Evolutionary conservation across 2,113 vertebrate species (phyloP).

Genomic region (Collichthys lucidus): DNA sequence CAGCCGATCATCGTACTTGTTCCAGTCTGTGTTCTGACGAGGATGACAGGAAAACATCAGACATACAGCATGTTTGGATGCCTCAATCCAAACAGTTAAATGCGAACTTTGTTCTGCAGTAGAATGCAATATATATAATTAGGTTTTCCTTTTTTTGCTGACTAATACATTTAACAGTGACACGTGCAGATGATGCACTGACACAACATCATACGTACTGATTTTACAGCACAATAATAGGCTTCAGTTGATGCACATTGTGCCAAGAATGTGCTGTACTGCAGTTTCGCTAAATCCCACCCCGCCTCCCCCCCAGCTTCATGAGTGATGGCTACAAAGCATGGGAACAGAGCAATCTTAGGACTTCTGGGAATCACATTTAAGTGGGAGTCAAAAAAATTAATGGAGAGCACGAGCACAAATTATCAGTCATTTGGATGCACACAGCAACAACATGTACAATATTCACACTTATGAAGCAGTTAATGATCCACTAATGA

Average conservation of each 20-base stretch:
- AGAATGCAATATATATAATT: background rate
- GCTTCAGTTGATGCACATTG: conserved; percentile 8
- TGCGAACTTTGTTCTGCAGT: background rate
- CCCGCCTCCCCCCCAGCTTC: too few relatives aligned
- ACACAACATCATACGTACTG: conserved; percentile 5
- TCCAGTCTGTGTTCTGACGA: conserved; percentile 93
- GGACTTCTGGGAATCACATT: conserved; percentile 16
- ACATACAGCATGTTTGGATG: conserved; percentile 10
- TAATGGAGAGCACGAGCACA: background rate
- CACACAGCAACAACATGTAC: background rate
- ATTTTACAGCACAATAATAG: conserved; percentile 22
- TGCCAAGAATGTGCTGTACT: conserved; percentile 56
- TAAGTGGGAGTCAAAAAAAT: background rate
- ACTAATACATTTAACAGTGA: background rate
- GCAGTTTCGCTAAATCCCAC: conserved; percentile 9
- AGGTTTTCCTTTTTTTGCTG: background rate
- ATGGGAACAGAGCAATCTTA: conserved; percentile 39
- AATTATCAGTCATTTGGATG: background rate
- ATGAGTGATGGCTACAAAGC: conserved; percentile 53
- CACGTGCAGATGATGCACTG: background rate
- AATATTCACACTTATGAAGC: background rate
- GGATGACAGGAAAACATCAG: conserved; percentile 32
- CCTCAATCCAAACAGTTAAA: background rate
- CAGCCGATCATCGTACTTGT: conserved; percentile 96
- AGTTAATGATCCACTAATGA: background rate